phyloP scores from a whole-genome alignment of 2,888 invertebrate genomes.

The Temnothorax rugatulus region DNA sequence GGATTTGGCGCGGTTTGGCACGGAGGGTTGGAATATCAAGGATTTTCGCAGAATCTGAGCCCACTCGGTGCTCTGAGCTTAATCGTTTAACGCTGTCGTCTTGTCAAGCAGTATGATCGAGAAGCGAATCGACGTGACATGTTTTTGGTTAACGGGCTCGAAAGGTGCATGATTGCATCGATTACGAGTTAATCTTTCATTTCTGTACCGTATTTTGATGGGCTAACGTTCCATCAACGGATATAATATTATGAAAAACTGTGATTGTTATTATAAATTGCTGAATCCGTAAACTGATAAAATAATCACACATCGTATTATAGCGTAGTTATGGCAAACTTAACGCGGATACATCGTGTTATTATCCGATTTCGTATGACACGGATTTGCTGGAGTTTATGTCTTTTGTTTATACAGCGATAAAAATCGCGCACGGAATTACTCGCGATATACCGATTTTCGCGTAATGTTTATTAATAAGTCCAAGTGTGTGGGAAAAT shows the following conservation, averaged over 20 bases:
- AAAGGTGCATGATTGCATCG: not conserved
- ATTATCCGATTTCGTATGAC: slow-evolving; percentile 26
- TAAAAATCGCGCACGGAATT: slow-evolving; percentile 43
- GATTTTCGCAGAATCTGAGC: slow-evolving; percentile 44
- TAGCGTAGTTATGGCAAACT: slow-evolving; percentile 1
- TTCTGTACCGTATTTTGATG: not conserved
- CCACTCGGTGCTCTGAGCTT: slow-evolving; percentile 56
- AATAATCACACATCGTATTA: slow-evolving; percentile 12
- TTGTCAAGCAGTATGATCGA: slow-evolving; percentile 63
- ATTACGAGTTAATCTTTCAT: slow-evolving; percentile 10
- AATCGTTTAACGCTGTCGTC: slow-evolving; percentile 71
- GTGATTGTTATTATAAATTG: slow-evolving; percentile 24
- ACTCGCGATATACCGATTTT: slow-evolving; percentile 51
- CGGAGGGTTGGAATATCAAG: slow-evolving; percentile 29
- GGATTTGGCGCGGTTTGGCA: slow-evolving; percentile 57
- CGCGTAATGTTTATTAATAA: slow-evolving; percentile 52
- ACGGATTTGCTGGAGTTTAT: slow-evolving; percentile 33
- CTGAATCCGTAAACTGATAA: slow-evolving; percentile 31
- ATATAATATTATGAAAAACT: not conserved
- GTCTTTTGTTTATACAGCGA: slow-evolving; percentile 38
- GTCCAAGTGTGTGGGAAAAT: slow-evolving; percentile 52
- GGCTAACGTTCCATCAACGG: not conserved
- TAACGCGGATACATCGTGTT: slow-evolving; percentile 10
- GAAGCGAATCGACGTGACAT: slow-evolving; percentile 45
- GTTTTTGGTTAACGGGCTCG: slow-evolving; percentile 8